Base-by-base conservation (phyloP, 2,797 vertebrate species). In the Bradypus variegatus region DNA sequence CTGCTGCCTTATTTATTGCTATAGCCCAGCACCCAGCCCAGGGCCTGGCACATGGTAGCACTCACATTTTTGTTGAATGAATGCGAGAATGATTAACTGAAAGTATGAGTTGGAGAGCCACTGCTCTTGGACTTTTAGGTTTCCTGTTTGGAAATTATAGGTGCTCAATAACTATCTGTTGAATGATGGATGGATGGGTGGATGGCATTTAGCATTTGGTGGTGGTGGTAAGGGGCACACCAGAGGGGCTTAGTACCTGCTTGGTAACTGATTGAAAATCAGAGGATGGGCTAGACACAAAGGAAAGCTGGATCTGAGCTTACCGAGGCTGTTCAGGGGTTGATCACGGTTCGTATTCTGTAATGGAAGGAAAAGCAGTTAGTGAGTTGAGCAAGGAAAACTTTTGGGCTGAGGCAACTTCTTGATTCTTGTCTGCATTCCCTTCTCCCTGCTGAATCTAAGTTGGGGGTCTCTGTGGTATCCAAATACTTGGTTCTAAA, bases 291-390 rank as follows among this genome's bases (percentile, higher is more conserved):
- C n/a, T 18, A 31, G 55, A 84, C 16, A 31, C 13, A 31, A 41
- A 83, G 29, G 10, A 38, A 86, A 91, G 41, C 33, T 16, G 2
- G 92, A 70, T 48, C 19, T 41, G 6, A 50, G 0, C 53, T 97
- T 97, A 98, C 97, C 97, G 50, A 84, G 70, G 91, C 86, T 81
- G 0, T 96, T 95, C 92, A 97, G 96, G 45, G 95, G 96, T 87
- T 64, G 94, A 73, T 95, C 94, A 0, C 95, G 95, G 79, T 93
- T 83, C 0, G 84, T 86, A 50, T 97, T 97, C 97, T 98, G 96
- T 60, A 95, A 97, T 89, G 2, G 93, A 96, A 97, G 90, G 69
- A 86, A 76, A 94, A 91, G 12, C 6, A 19, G 50, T 48, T 4
- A 75, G 23, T 0, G 33, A 90, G 62, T 16, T 48, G 78, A 13